A percentile compares a stretch with the other conserved stretches of the same genome.
These are phyloP conservation scores for Diorhabda elongata DNA, from an alignment of 1,140 invertebrate genomes.

Conservation along the genomic window DNA sequence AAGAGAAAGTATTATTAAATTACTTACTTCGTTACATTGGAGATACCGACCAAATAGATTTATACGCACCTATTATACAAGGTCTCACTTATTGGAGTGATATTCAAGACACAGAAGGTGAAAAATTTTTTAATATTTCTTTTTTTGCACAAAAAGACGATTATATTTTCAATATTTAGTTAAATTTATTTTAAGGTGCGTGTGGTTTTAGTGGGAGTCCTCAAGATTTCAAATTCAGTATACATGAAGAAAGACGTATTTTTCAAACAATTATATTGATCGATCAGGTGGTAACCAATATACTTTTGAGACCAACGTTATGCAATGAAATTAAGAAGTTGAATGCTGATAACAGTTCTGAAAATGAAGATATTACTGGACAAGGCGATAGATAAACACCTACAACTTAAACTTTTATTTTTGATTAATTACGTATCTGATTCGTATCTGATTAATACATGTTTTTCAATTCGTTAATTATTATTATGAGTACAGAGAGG, in stretches of 20 bases:
- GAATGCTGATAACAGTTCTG: neutral
- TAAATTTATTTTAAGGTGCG: constrained; percentile 21
- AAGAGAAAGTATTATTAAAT: constrained; percentile 22
- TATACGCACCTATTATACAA: constrained; percentile 22
- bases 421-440: neutral
- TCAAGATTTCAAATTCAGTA: constrained; percentile 20
- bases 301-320: constrained; percentile 12
- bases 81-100: constrained; percentile 25
- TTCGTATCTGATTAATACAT: neutral
- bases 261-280: constrained; percentile 24
- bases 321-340: constrained; percentile 19
- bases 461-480: neutral
- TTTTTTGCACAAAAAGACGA: neutral
- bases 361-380: neutral
- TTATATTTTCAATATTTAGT: neutral
- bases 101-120: constrained; percentile 28
- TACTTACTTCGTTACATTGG: constrained; percentile 20
- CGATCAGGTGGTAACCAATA: constrained; percentile 19
- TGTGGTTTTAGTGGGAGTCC: constrained; percentile 27
- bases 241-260: constrained; percentile 24
- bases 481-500: neutral
- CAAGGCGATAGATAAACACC: constrained; percentile 1
- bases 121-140: neutral
- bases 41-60: constrained; percentile 15
- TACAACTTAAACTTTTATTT: neutral